Evolutionary conservation across 2,888 invertebrate species (phyloP).

Genomic region (Pammene aurita): DNA sequence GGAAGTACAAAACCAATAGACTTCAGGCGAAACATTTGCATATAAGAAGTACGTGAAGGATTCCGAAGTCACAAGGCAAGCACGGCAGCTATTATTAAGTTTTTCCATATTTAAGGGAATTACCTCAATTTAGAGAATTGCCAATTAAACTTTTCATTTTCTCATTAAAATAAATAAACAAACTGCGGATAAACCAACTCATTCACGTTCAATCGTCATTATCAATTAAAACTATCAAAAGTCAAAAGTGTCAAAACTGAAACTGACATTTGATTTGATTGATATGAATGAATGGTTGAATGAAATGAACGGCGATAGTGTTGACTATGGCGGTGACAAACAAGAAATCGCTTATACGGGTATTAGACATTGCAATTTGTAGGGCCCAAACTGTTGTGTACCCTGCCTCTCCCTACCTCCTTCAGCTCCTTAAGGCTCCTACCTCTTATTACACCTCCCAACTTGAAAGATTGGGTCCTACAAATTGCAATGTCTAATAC

Average conservation of each 20-base stretch:
- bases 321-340: too few species aligned
- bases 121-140: not conserved
- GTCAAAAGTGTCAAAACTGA: too few species aligned
- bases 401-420: too few species aligned
- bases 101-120: conserved; percentile 45
- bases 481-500: too few species aligned
- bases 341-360: too few species aligned
- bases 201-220: too few species aligned
- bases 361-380: too few species aligned
- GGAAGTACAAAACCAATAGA: conserved; percentile 73
- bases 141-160: not conserved
- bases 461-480: too few species aligned
- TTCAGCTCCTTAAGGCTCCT: too few species aligned
- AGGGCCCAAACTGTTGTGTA: too few species aligned
- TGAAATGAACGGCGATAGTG: not conserved
- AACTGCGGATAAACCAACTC: not conserved
- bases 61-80: conserved; percentile 65
- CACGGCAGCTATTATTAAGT: conserved; percentile 65
- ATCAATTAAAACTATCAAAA: too few species aligned
- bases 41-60: conserved; percentile 62
- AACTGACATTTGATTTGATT: not conserved
- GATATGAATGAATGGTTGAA: not conserved
- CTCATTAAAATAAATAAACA: conserved; percentile 13
- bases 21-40: conserved; percentile 65
- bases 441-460: too few species aligned